A percentile compares a stretch with the other conserved stretches of the same genome.
Conservation (phyloP, 2,888 invertebrate genomes). For the Strigamia crassipes region DNA sequence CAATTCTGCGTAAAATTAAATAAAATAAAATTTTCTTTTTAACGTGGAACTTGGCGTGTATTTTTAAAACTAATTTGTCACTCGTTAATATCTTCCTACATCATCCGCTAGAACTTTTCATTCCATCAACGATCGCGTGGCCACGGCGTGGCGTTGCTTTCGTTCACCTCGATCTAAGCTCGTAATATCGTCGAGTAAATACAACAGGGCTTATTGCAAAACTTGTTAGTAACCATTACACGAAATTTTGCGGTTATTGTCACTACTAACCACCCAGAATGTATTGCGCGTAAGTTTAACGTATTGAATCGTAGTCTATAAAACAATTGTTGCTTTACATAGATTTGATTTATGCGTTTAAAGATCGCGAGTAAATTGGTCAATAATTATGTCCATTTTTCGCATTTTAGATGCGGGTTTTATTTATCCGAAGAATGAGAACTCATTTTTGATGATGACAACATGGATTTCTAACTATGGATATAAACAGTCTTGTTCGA, state of each 20-base stretch:
- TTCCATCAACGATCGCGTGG: neutral
- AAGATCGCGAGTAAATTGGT: neutral
- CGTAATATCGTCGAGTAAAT: neutral
- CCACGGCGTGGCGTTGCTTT: neutral
- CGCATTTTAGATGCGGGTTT: neutral
- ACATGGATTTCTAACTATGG: neutral
- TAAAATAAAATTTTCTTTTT: too few species aligned
- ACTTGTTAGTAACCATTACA: neutral
- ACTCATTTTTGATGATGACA: neutral
- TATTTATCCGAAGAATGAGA: neutral
- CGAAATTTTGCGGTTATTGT: neutral
- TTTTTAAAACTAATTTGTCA: neutral
- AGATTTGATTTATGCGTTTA: neutral
- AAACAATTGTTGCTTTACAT: neutral
- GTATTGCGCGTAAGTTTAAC: neutral
- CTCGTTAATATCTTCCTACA: neutral
- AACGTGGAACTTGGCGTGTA: neutral
- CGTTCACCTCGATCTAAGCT: neutral
- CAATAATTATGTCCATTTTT: neutral
- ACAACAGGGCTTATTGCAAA: neutral
- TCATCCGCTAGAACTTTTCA: neutral
- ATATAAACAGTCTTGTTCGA: slow-evolving; percentile 17
- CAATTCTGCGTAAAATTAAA: too few species aligned
- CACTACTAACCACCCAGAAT: neutral
- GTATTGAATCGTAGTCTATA: neutral